Base-by-base conservation (phyloP, 2,797 vertebrate species). In the Cryptoprocta ferox region DNA sequence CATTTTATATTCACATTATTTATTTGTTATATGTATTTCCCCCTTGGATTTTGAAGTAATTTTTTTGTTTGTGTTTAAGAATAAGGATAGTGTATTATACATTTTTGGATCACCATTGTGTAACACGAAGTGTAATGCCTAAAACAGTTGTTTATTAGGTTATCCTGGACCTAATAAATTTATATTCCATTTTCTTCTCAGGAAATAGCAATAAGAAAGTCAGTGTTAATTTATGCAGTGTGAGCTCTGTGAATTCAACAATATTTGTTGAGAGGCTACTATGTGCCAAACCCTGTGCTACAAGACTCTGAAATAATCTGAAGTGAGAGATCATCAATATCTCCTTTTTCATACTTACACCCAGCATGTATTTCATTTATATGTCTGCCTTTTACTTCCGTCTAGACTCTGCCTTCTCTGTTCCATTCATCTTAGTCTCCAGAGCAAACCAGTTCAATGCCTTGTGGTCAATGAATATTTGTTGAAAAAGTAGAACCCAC, bases 1-100 rank as follows among this genome's bases (percentile, higher is more conserved):
- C 14, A 86, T 63, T 95, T 80, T 85, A 42, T 81, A 42, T 7
- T 76, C 56, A 65, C 21, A 61, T n/a, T 32, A 42, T 70, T 12
- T 84, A 24, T 48, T 94, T 76, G 6, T 95, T 79, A 66, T 56
- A 53, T 76, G 5, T 14, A 53, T 45, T 63, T 28, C 19, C 16
- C 26, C 6, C 18, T 8, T 13, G 5, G 26, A 45, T 89, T 83
- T 37, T 68, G 7, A 94, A 68, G n/a, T 75, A 26, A 26, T 48
- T 6, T 89, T 89, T 75, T 75, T 15, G 24, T 82, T 89, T 81
- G 37, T 81, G 81, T 92, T 78, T n/a, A 79, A 95, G 68, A 85
- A 35, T 66, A 45, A 2, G 5, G 16, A 35, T 68, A 42, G 30
- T 48, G 30, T 56, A 56, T 56, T 32, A 21, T 63, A 48, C 16